Percentiles rank a stretch among this genome's conserved stretches.
Conservation (phyloP, 2,797 vertebrate species). For the Melanotaenia pygmaea region DNA sequence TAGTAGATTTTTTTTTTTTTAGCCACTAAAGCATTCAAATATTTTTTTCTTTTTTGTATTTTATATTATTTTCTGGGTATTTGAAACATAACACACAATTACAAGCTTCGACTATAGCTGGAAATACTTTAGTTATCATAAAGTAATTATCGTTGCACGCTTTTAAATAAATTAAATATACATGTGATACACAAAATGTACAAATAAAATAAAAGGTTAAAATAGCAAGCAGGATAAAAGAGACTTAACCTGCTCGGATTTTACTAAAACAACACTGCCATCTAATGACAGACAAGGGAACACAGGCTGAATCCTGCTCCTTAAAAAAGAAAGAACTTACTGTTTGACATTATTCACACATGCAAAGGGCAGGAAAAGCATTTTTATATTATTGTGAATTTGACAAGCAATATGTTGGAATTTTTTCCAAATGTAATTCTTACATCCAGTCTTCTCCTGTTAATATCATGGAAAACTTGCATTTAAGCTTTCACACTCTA, state of each 20-base stretch:
- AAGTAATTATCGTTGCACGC: not conserved
- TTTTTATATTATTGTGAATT: not conserved
- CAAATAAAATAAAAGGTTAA: constrained; percentile 10
- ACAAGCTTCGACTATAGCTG: not conserved
- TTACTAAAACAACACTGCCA: constrained; percentile 79
- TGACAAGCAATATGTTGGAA: not conserved
- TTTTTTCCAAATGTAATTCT: not conserved
- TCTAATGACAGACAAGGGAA: constrained; percentile 64
- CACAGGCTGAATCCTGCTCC: not conserved
- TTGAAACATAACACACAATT: not conserved
- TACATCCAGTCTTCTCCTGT: not conserved
- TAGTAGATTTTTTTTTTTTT: not conserved
- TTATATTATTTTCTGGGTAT: not conserved
- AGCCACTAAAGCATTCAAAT: not conserved
- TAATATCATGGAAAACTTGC: not conserved
- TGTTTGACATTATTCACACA: not conserved
- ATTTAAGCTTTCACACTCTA: too few relatives aligned
- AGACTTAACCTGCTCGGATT: not conserved
- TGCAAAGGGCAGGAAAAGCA: not conserved
- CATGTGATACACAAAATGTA: not conserved
- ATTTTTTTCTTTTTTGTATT: not conserved
- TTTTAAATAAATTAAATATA: not conserved
- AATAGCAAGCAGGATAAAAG: not conserved
- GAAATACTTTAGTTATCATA: not conserved
- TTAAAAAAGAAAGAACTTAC: not conserved